Conservation (phyloP, 2,113 vertebrate species). For the Sporophila hypoxantha region DNA sequence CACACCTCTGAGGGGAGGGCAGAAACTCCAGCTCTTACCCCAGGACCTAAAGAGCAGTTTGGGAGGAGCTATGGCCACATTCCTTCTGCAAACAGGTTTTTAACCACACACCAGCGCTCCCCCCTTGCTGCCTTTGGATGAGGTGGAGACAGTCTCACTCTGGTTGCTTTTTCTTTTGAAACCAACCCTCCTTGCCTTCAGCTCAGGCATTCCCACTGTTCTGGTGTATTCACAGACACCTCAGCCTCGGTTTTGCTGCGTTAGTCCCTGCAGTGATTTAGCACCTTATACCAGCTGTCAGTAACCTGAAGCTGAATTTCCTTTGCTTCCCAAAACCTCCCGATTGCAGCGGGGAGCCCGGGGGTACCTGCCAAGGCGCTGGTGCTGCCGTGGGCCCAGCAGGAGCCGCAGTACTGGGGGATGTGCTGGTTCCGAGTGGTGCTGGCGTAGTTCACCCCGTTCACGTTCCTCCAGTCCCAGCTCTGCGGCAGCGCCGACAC, state of each 20-base stretch:
- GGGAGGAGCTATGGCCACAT: rapidly evolving
- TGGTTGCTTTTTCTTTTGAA: rapidly evolving
- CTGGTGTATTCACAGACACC: rapidly evolving
- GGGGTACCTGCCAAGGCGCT: conserved; percentile 87
- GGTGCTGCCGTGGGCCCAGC: conserved; percentile 96
- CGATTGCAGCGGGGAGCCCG: neutral
- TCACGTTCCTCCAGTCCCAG: conserved; percentile 92
- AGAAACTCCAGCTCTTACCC: neutral
- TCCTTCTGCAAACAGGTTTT: neutral
- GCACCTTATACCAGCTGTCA: neutral
- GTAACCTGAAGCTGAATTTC: neutral
- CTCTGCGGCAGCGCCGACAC: conserved; percentile 67
- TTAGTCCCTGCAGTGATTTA: no score
- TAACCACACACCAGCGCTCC: rapidly evolving
- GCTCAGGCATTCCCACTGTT: neutral
- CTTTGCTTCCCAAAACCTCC: rapidly evolving
- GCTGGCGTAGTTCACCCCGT: conserved; percentile 84
- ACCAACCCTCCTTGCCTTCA: neutral
- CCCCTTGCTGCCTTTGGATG: rapidly evolving
- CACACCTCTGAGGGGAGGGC: neutral
- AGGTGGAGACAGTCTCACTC: neutral
- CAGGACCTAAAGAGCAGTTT: neutral
- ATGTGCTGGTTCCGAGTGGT: conserved; percentile 95
- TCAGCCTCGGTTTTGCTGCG: rapidly evolving
- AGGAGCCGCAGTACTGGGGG: conserved; percentile 96